Evolutionary conservation across 2,797 vertebrate genomes (phyloP), one percentile per base, ranked within the genome.

Genomic region (Propithecus deckenii): DNA sequence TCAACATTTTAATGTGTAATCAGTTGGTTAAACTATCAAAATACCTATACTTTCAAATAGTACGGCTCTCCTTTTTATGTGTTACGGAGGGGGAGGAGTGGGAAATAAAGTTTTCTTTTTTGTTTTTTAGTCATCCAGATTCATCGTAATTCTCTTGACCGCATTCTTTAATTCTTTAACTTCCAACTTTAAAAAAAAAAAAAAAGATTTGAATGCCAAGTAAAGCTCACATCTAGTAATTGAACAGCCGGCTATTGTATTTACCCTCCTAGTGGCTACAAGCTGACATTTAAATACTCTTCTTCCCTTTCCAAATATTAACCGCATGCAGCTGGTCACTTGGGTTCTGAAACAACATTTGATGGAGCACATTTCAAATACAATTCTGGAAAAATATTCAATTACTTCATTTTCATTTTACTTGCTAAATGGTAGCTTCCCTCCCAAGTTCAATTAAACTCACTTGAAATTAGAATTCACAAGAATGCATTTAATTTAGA

Each of bases 281-380:
- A 97, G 59, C 72, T 97, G 94, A 96, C 86, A 76, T 98, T 95
- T 95, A 98, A 97, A 98, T 92, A 97, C 96, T 95, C 94, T 95
- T 97, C 96, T 97, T 97, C 84, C 91, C 97, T 97, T 96, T 98
- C 90, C 93, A 98, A 97, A 87, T 95, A 98, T 79, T 97, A 97
- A 95, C 96, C 94, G 97, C 11, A 76, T 85, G 93, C 97, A 93
- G 94, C 94, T 97, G 97, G 89, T 95, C 97, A 78, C 79, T 89
- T 86, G 86, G 71, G 74, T 89, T 96, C 96, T 89, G 84, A 48
- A 98, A 96, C 81, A 94, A 41, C 67, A 65, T 71, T 96, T 96
- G 97, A 95, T 96, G 88, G 55, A 97, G 10, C 92, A 96, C 46
- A 96, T 96, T 98, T 96, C 93, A 97, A 97, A 93, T 86, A 95